Evolutionary conservation across 2,113 vertebrate genomes (phyloP).

Genomic region (Hydrolagus affinis): DNA sequence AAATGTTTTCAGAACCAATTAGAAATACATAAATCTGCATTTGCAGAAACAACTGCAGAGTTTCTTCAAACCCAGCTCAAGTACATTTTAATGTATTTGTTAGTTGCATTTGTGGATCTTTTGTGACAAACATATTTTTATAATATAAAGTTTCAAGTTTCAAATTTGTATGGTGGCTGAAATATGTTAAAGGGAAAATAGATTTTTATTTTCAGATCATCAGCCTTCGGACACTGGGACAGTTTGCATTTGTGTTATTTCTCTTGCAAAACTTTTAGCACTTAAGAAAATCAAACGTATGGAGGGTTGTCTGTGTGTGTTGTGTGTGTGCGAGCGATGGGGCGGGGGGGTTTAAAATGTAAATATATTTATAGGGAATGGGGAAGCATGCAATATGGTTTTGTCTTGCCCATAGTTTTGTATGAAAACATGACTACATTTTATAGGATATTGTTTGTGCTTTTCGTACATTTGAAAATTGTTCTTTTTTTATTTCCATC

Average conservation of each 20-base stretch:
- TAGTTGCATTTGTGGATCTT: conserved; percentile 1
- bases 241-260: neutral
- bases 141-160: conserved; percentile 10
- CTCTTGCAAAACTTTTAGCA: conserved; percentile 25
- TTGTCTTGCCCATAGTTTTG: neutral
- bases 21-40: neutral
- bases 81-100: conserved; percentile 23
- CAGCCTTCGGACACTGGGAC: neutral
- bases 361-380: conserved; percentile 22
- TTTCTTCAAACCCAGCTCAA: neutral
- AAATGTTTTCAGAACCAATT: neutral
- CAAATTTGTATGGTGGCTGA: conserved; percentile 17
- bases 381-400: conserved; percentile 23
- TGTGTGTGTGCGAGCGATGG: too few species aligned
- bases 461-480: neutral
- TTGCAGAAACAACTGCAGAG: conserved; percentile 2
- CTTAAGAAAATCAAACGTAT: neutral
- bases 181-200: conserved; percentile 30
- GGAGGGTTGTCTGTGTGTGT: neutral
- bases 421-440: neutral
- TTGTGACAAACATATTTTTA: conserved; percentile 30
- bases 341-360: conserved; percentile 5
- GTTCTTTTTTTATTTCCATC: conserved; percentile 1
- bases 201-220: conserved; percentile 26
- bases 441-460: conserved; percentile 23